These are phyloP conservation scores for Machaerirhynchus nigripectus DNA, from an alignment of 2,113 vertebrate genomes.

Conservation along the genomic window DNA sequence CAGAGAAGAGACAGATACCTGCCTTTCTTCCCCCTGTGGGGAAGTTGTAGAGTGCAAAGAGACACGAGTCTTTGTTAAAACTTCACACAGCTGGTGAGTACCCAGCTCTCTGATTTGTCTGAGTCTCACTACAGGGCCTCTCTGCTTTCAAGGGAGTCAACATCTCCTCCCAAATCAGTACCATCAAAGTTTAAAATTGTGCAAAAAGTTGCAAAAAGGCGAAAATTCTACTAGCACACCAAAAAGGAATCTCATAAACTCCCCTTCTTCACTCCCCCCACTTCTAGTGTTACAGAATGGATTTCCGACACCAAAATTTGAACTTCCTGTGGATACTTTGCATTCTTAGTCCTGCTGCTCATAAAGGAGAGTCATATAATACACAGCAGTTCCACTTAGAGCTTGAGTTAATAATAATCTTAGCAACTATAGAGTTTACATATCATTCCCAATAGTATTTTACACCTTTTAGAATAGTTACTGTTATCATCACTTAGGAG, in stretches of 20 bases:
- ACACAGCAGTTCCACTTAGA: background rate
- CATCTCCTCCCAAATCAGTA: background rate
- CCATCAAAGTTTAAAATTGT: background rate
- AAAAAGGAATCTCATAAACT: background rate
- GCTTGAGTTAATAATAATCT: background rate
- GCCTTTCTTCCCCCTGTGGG: background rate
- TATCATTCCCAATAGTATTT: background rate
- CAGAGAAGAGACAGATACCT: background rate
- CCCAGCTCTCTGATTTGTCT: background rate
- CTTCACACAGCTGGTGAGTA: background rate
- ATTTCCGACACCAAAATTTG: background rate
- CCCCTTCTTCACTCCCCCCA: accelerated
- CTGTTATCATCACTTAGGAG: background rate
- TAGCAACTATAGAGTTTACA: background rate
- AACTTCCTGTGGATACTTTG: background rate
- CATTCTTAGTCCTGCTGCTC: background rate
- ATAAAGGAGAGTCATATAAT: background rate
- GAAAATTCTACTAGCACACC: background rate
- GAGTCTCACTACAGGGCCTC: background rate
- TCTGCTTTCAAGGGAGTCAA: background rate
- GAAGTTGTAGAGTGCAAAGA: background rate
- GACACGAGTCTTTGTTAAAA: accelerated
- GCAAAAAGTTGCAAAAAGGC: background rate
- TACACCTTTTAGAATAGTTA: background rate
- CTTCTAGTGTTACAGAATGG: background rate